Evolutionary conservation across 1,140 invertebrate species (phyloP), one percentile per base, ranked within the genome.

Genomic region (Leptoteleia sp.): DNA sequence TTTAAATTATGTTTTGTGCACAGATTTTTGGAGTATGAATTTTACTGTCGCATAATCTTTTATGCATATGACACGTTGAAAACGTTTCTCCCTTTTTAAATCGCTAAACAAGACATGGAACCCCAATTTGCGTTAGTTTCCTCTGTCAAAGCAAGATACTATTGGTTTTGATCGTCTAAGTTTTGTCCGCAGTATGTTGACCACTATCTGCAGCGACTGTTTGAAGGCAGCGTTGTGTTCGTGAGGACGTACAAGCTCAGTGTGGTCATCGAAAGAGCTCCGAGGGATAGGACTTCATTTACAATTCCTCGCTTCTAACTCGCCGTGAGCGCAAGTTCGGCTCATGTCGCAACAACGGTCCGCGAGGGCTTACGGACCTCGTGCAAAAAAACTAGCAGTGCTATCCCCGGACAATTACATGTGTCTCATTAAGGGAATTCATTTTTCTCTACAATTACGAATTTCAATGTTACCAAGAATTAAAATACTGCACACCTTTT

Each of bases 101-200:
- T 57, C 11, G 19, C 11, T 9, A 52, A 59, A 64, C 16, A 19
- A 55, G 17, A 15, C 25, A 19, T 38, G 13, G 15, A 50, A 48
- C 13, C 4, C 27, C 45, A 59, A 59, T 57, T 73, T 64, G 29
- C 55, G 35, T 73, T 57, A 65, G 52, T 57, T 64, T 62, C 40
- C 57, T 43, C 43, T 75, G 71, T 65, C 65, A 68, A 64, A 65
- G 35, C 64, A 55, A 40, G 48, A 50, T 25, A 76, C 73, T 77
- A 71, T 77, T 71, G 75, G 50, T 70, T 77, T 65, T 62, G 75
- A 77, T 59, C 19, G 50, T 43, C 38, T 43, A 65, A 77, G 75
- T 77, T 77, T 70, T 6, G 48, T 42, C 38, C 15, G 22, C 12
- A 40, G 22, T 64, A 38, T 9, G 48, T 54, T 54, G 57, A 65